Evolutionary conservation across 1,140 invertebrate genomes (phyloP).

Genomic region (Diorhabda sublineata): DNA sequence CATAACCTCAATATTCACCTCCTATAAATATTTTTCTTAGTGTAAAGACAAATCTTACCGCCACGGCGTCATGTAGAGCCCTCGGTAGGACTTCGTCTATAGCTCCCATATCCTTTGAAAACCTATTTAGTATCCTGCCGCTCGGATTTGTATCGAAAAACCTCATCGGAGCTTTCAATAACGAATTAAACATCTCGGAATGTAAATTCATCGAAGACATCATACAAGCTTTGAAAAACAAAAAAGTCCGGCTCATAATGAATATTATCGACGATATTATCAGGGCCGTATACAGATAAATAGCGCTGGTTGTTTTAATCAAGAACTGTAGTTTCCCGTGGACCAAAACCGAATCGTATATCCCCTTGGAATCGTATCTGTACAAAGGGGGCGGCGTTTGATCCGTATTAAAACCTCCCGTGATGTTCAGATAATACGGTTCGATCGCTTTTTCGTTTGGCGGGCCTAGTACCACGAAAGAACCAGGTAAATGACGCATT

Average conservation of each 20-base stretch:
- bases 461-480: too few species aligned
- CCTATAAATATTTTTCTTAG: constrained; percentile 28
- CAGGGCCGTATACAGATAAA: constrained; percentile 47
- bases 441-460: too few species aligned
- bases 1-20: constrained; percentile 45
- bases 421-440: too few species aligned
- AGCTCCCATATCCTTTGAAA: constrained; percentile 74
- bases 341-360: constrained; percentile 23
- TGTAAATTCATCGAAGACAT: constrained; percentile 74
- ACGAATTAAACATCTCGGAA: constrained; percentile 61
- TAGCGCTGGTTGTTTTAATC: constrained; percentile 32
- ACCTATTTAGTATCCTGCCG: constrained; percentile 66
- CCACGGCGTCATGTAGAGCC: constrained; percentile 65
- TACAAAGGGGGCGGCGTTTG: constrained; percentile 22
- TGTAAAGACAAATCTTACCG: background rate
- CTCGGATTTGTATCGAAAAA: constrained; percentile 65
- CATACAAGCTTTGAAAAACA: constrained; percentile 76
- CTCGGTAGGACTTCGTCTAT: constrained; percentile 82
- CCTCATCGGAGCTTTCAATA: constrained; percentile 58
- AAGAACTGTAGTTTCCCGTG: constrained; percentile 21
- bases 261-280: constrained; percentile 44
- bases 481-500: too few species aligned
- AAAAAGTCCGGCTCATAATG: constrained; percentile 51
- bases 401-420: too few species aligned
- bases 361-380: constrained; percentile 50